Conservation (phyloP, 1,140 invertebrate genomes). For the Glossosoma conforme region DNA sequence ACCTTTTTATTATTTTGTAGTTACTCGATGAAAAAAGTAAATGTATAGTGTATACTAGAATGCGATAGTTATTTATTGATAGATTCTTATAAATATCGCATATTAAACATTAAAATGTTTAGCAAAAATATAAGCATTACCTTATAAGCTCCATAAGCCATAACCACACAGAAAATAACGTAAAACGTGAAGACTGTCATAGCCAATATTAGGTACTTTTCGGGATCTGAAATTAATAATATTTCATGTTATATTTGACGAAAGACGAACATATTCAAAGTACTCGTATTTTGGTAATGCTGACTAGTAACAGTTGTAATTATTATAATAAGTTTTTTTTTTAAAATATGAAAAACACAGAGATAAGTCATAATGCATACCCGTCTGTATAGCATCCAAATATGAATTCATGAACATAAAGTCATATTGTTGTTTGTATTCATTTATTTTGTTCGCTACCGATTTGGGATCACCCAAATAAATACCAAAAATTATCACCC, state of each 20-base stretch:
- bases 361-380: conserved; percentile 4
- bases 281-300: too few relatives aligned
- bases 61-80: too few relatives aligned
- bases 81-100: background rate
- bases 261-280: too few relatives aligned
- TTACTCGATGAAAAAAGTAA: too few relatives aligned
- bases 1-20: too few relatives aligned
- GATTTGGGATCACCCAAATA: conserved; percentile 5
- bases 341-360: background rate
- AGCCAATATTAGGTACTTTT: conserved; percentile 11
- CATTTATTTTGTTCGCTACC: conserved; percentile 17
- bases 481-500: conserved; percentile 13
- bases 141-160: conserved; percentile 23
- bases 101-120: too few relatives aligned
- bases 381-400: conserved; percentile 11
- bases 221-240: conserved; percentile 30
- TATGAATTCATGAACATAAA: conserved; percentile 8
- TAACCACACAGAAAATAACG: conserved; percentile 13
- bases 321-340: background rate
- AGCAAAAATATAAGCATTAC: too few relatives aligned
- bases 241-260: background rate
- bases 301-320: too few relatives aligned
- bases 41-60: too few relatives aligned
- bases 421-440: conserved; percentile 18
- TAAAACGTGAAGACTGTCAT: conserved; percentile 16